These are phyloP conservation scores for Lordiphosa andalusiaca DNA, from an alignment of 2,888 invertebrate species.

Conservation along the genomic window DNA sequence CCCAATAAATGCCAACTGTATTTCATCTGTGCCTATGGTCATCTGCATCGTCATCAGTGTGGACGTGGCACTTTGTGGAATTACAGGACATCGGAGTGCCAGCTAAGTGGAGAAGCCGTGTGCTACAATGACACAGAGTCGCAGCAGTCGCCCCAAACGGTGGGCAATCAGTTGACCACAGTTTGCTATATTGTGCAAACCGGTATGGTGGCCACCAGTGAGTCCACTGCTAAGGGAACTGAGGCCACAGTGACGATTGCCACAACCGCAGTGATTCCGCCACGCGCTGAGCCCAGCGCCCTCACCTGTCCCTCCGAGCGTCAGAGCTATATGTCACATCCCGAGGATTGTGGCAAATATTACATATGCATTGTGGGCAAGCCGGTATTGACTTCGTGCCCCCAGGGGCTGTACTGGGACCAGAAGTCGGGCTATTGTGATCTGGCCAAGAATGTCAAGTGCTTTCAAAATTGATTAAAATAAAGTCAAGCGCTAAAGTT, in stretches of 20 bases:
- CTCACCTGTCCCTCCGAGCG: constrained; percentile 59
- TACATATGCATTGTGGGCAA: constrained; percentile 77
- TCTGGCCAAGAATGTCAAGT: constrained; percentile 58
- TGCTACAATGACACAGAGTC: constrained; percentile 49
- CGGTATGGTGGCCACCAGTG: constrained; percentile 12
- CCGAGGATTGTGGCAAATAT: constrained; percentile 75
- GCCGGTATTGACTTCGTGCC: constrained; percentile 76
- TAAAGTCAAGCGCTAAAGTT: constrained; percentile 16
- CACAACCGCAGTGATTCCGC: constrained; percentile 27
- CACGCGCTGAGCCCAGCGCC: constrained; percentile 24
- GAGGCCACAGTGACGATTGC: constrained; percentile 6
- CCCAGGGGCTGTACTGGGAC: constrained; percentile 75
- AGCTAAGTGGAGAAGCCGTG: constrained; percentile 44
- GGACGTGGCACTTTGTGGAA: constrained; percentile 73
- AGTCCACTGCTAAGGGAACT: constrained; percentile 9
- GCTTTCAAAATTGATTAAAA: constrained; percentile 50
- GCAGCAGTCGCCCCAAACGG: constrained; percentile 3
- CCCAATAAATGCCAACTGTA: constrained; percentile 72
- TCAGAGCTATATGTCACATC: constrained; percentile 73
- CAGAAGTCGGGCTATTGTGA: constrained; percentile 67
- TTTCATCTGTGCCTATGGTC: constrained; percentile 77
- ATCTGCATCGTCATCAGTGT: constrained; percentile 75
- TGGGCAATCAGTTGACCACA: constrained; percentile 36
- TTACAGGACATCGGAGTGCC: constrained; percentile 67
- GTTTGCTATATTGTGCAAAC: constrained; percentile 50